Percentiles rank a stretch among this genome's conserved stretches.
These are phyloP conservation scores for Tenthredo amoena DNA, from an alignment of 2,888 invertebrate genomes.

Conservation along the genomic window DNA sequence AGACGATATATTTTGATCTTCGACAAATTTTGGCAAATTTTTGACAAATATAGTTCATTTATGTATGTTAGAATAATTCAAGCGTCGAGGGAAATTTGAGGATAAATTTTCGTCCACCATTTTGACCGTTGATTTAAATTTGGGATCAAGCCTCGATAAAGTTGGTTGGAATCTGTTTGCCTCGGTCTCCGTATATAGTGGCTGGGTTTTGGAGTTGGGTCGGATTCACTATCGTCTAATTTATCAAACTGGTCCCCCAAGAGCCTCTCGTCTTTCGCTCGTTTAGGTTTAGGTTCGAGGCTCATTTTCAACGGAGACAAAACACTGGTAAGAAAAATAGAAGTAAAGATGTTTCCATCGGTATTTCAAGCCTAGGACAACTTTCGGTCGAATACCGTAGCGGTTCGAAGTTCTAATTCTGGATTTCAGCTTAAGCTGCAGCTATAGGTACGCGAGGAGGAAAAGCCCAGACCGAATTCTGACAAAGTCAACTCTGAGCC, in stretches of 20 bases:
- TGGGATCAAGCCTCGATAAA: constrained; percentile 4
- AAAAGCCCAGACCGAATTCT: not conserved
- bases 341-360: not conserved
- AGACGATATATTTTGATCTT: not conserved
- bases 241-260: constrained; percentile 3
- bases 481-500: constrained; percentile 2
- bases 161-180: not conserved
- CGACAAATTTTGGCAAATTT: not conserved
- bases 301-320: constrained; percentile 37
- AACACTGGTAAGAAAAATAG: not conserved
- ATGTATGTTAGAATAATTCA: not conserved
- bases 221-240: constrained; percentile 22
- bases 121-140: not conserved
- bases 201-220: not conserved
- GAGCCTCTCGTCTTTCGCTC: constrained; percentile 21
- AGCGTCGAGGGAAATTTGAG: not conserved
- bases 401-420: constrained; percentile 34
- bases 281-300: not conserved
- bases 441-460: not conserved
- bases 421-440: not conserved
- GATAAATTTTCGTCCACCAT: not conserved
- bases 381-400: constrained; percentile 18
- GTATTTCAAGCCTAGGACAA: constrained; percentile 41
- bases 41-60: not conserved
- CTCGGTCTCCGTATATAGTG: not conserved